Evolutionary conservation across 1,140 invertebrate genomes (phyloP).

Genomic region (Drosophila nebulosa): DNA sequence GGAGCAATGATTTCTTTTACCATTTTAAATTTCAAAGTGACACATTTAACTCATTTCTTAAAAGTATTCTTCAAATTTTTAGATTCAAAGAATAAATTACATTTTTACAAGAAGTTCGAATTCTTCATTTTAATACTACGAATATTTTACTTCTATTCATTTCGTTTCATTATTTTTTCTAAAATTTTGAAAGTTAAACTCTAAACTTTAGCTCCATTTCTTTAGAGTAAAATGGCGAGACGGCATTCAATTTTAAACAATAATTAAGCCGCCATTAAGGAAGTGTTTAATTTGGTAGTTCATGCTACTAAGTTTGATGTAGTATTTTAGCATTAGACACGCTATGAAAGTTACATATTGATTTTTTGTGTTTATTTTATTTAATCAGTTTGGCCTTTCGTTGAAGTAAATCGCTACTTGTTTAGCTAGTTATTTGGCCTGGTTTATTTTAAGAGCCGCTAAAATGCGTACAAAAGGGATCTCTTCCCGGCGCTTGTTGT

Average conservation of each 20-base stretch:
- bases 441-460: constrained; percentile 14
- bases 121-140: no score
- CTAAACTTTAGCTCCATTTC: no score
- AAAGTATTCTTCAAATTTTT: no score
- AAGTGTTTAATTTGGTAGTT: not conserved
- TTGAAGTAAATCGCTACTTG: constrained; percentile 12
- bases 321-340: not conserved
- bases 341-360: not conserved
- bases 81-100: no score
- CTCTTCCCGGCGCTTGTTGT: constrained; percentile 9
- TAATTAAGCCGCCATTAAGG: not conserved
- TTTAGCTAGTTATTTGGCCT: constrained; percentile 22
- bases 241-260: not conserved
- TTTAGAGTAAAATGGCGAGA: no score
- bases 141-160: no score
- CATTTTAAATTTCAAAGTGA: no score
- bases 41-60: no score
- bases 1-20: no score
- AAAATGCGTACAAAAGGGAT: constrained; percentile 41
- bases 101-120: no score
- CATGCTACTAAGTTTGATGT: not conserved
- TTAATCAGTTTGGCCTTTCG: not conserved
- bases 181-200: no score
- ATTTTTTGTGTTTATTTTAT: not conserved
- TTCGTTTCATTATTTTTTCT: no score